Evolutionary conservation across 2,113 vertebrate species (phyloP).

Genomic region (Accipiter virgatus): DNA sequence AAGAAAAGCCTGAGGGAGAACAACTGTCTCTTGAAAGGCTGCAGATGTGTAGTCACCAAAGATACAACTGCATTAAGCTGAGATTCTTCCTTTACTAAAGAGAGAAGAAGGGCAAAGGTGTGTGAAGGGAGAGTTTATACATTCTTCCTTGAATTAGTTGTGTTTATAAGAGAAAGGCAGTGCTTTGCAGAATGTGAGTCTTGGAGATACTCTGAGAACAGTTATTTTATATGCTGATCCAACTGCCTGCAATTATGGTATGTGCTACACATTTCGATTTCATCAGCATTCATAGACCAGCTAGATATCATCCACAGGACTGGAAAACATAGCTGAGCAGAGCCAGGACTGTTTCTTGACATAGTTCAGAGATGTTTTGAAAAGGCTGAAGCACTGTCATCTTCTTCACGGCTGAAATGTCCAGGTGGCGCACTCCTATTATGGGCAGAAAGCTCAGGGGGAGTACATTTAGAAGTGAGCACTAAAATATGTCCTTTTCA

Average conservation of each 20-base stretch:
- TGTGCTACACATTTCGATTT: not conserved
- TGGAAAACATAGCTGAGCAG: not conserved
- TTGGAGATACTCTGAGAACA: not conserved
- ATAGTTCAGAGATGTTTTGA: constrained; percentile 10
- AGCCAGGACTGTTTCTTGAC: not conserved
- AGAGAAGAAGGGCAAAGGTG: constrained; percentile 27
- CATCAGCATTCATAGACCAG: not conserved
- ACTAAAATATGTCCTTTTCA: not conserved
- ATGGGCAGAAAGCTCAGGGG: not conserved
- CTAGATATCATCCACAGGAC: not conserved
- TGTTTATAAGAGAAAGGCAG: constrained; percentile 42
- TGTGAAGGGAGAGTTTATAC: constrained; percentile 30
- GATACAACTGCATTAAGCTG: constrained; percentile 10
- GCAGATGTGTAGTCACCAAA: not conserved
- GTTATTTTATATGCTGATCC: not conserved
- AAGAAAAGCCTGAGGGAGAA: not conserved
- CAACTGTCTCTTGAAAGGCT: constrained; percentile 14
- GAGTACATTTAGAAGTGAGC: not conserved
- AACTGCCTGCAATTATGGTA: not conserved
- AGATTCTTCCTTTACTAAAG: not conserved
- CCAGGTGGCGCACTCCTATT: not conserved
- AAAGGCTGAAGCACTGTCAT: not conserved
- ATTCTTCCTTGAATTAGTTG: constrained; percentile 7
- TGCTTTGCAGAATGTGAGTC: not conserved
- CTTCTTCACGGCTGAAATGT: not conserved